Base-by-base conservation (phyloP, 2,888 invertebrate genomes). In the Sinodicranocentrus sp. region DNA sequence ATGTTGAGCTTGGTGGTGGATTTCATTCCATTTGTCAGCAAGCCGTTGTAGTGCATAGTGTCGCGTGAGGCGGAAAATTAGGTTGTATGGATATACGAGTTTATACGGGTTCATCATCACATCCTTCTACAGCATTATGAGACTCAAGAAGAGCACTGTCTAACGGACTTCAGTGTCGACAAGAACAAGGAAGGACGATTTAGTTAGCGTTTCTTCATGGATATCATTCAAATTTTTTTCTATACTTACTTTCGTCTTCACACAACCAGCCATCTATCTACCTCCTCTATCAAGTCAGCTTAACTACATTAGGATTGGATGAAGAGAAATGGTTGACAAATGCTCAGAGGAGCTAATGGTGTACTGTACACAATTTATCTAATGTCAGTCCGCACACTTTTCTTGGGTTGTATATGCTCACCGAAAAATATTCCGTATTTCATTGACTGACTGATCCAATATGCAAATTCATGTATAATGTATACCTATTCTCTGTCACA, bases 91-190 rank as follows among this genome's bases (percentile, higher is more conserved):
- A 48, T 71, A 59, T 43, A 57, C 25, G 82, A 82, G 82, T 61
- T 73, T 73, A 82, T 75, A 82, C 73, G 82, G 82, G 82, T 82
- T 82, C 82, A 75, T 75, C 82, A 82, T 10, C 48, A 48, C 48
- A 33, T 33, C 33, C 3, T n/a, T 33, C 33, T 6, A 6, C 33
- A 33, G 3, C 33, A 57, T 57, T 57, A 57, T 25, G 57, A 57
- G 57, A 23, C 57, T 25, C 57, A 10, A 57, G 23, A 48, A 2
- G 17, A 48, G 48, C 3, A 48, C 57, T 57, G 21, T 52, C n/a
- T 52, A 5, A n/a, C 52, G 52, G 52, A 52, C 19, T 52, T 52
- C n/a, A 52, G 5, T 52, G 52, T n/a, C 5, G 52, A 52, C 6
- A 23, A 57, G 25, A 15, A 57, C 10, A 21, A 17, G 13, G 21